Conservation (phyloP, 2,888 invertebrate species). For the Cosmia trapezina region DNA sequence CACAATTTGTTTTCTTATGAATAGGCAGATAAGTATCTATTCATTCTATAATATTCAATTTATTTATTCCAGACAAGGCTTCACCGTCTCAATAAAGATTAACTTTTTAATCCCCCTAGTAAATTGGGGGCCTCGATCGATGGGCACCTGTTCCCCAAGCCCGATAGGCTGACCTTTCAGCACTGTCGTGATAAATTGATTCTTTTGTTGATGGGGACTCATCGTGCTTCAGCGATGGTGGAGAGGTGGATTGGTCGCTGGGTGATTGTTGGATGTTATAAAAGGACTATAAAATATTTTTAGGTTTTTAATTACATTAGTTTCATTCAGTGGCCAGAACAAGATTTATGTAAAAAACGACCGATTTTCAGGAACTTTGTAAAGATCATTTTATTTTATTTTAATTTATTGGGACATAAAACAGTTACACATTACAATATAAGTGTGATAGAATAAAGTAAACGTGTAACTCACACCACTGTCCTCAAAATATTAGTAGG, state of each 20-base stretch:
- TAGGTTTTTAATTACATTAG: too few relatives aligned
- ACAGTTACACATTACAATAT: too few relatives aligned
- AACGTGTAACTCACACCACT: too few relatives aligned
- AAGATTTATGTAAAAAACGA: too few relatives aligned
- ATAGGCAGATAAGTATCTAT: neutral
- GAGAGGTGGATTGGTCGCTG: slow-evolving; percentile 29
- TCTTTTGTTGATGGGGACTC: slow-evolving; percentile 70
- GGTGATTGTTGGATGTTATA: neutral
- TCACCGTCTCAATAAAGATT: slow-evolving; percentile 60
- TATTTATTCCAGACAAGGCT: slow-evolving; percentile 18
- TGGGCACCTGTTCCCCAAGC: slow-evolving; percentile 57
- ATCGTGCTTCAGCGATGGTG: slow-evolving; percentile 31
- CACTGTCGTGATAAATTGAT: slow-evolving; percentile 79
- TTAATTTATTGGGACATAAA: too few relatives aligned
- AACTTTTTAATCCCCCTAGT: slow-evolving; percentile 68
- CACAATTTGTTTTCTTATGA: neutral
- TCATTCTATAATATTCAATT: neutral
- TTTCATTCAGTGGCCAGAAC: too few relatives aligned
- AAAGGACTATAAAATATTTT: neutral
- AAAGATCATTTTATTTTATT: too few relatives aligned
- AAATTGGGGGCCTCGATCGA: slow-evolving; percentile 57
- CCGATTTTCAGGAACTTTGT: too few relatives aligned
- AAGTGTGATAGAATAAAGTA: too few relatives aligned
- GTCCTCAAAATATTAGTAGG: too few relatives aligned
- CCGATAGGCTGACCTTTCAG: slow-evolving; percentile 72